Conservation (phyloP, 2,888 invertebrate species). For the Escarpia spicata region DNA sequence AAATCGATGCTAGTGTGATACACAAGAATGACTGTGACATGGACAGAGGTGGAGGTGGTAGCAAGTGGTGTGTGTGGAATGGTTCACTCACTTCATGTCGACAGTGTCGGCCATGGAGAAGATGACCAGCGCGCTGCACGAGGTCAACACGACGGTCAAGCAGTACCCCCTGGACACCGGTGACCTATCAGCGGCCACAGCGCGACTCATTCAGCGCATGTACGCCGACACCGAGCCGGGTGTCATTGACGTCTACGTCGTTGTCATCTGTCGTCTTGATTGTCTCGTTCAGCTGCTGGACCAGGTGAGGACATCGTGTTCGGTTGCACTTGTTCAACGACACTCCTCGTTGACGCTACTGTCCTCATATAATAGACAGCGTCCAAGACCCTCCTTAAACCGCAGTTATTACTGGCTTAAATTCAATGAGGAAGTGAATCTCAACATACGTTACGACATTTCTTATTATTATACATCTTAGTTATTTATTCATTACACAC, state of each 20-base stretch:
- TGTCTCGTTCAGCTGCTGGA: background rate
- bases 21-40: background rate
- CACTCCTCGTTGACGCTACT: background rate
- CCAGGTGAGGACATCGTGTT: background rate
- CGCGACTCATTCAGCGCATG: background rate
- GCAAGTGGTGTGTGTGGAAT: background rate
- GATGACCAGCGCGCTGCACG: background rate
- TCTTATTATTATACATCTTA: too few species aligned
- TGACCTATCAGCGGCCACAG: background rate
- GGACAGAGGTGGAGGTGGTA: background rate
- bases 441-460: too few species aligned
- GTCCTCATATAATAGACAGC: too few species aligned
- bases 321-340: background rate
- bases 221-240: background rate
- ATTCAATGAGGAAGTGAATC: too few species aligned
- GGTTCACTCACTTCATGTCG: background rate
- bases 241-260: background rate
- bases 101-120: background rate
- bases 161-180: background rate
- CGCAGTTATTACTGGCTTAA: too few species aligned
- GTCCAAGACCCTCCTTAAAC: too few species aligned
- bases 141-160: slow-evolving; percentile 1
- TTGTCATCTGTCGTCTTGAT: background rate
- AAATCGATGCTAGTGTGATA: background rate
- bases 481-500: too few species aligned